These are phyloP conservation scores for Xenentodon cancila DNA, from an alignment of 2,797 vertebrate genomes.

Conservation along the genomic window DNA sequence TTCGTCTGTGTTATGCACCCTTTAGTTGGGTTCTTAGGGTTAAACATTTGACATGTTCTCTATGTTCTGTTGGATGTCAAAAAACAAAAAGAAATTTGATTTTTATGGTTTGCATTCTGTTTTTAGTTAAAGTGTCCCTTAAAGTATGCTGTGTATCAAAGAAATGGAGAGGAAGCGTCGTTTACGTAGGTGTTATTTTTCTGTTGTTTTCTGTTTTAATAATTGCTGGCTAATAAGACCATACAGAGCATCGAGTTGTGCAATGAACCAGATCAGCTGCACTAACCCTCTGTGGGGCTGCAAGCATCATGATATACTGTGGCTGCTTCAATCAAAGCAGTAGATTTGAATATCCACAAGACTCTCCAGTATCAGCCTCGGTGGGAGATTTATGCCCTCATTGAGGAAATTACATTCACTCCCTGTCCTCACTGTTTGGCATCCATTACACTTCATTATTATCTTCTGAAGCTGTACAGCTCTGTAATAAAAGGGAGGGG, in stretches of 20 bases:
- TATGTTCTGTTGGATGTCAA: too few relatives aligned
- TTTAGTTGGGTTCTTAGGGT: too few relatives aligned
- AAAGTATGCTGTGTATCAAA: too few relatives aligned
- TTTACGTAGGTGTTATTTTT: constrained; percentile 42
- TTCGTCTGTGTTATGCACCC: too few relatives aligned
- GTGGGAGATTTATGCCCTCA: constrained; percentile 78
- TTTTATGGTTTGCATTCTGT: too few relatives aligned
- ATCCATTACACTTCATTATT: constrained; percentile 80
- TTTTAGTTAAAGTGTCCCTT: too few relatives aligned
- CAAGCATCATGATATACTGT: constrained; percentile 72
- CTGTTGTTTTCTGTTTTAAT: constrained; percentile 70
- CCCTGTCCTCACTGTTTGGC: constrained; percentile 78
- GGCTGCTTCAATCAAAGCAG: constrained; percentile 83
- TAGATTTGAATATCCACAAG: constrained; percentile 80
- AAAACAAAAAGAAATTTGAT: too few relatives aligned
- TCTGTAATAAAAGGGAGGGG: constrained; percentile 62
- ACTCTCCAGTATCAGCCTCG: constrained; percentile 78
- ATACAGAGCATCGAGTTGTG: constrained; percentile 71
- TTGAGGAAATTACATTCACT: constrained; percentile 81
- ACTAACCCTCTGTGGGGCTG: constrained; percentile 80
- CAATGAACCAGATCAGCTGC: constrained; percentile 79
- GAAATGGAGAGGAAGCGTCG: too few relatives aligned
- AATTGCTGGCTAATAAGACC: constrained; percentile 77
- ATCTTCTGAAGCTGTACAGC: constrained; percentile 58
- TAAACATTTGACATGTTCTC: too few relatives aligned